Base-by-base conservation (phyloP, 2,888 invertebrate genomes). In the Polia nebulosa region DNA sequence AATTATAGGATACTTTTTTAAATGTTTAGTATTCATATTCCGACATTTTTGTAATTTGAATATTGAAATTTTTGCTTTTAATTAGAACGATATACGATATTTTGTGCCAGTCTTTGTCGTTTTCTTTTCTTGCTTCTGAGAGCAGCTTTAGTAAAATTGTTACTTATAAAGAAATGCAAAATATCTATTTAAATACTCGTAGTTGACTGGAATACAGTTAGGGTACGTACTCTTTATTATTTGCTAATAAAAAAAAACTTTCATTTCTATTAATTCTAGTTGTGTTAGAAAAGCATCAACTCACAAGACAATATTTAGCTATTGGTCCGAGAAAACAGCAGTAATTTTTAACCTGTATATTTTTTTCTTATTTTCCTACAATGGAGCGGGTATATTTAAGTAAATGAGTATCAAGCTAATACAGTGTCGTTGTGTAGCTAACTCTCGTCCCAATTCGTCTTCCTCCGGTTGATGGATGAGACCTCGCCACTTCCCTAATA, bases 401-500 rank as follows among this genome's bases (percentile, higher is more conserved):
- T 84, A 86, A 88, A 87, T 74, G 86, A 88, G 85, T 84, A 86
- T 88, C 88, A 88, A 87, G 85, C 85, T 85, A 88, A 87, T 81
- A 87, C 82, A 81, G 81, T 85, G 86, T 84, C 84, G 72, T 81
- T 82, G 80, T 76, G 66, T 84, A 75, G 72, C 77, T 81, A 82
- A 75, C 73, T 75, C 73, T 73, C 88, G 60, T 78, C 74, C 89
- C 90, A 91, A 94, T 94, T 91, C 94, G 89, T 94, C 94, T 93
- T 92, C 88, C 83, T 84, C 87, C 77, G 60, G 87, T 90, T 94
- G 95, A 95, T 95, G 91, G 94, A 95, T 95, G 94, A 89, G 85
- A 85, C 88, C 84, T 88, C 91, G 85, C 90, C 93, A 92, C 93
- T 93, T 88, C 88, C 92, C 92, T 94, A 93, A 95, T 94, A 94